Evolutionary conservation across 2,888 invertebrate genomes (phyloP), one percentile per base, ranked within the genome.

Genomic region (Polydrusus cervinus): DNA sequence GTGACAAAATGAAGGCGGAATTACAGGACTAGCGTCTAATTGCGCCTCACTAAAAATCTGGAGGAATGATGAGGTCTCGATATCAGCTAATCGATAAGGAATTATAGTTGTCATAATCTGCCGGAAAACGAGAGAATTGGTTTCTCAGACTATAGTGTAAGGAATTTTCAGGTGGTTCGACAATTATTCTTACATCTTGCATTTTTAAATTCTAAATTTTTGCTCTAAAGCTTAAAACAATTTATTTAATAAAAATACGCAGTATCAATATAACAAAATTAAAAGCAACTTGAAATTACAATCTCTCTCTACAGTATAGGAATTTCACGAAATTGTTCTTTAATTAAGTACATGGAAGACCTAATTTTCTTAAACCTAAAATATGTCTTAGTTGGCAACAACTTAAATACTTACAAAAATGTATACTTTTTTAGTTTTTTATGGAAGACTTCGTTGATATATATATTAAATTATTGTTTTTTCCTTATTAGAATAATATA

Each of bases 391-490:
- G 11, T 18, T 18, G 14, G 16, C 30, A 60, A 40, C 13, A 60
- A 10, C 18, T 8, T 49, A 34, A 25, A 25, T 25, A 25, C 25
- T 64, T 64, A 64, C 34, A 64, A 49, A 64, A 64, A 64, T 64
- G 64, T 64, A 64, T 64, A 64, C 34, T 45, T 47, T 47, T 30
- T 38, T 11, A 14, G 18, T 45, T 57, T 43, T 57, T 20, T 0
- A 13, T 70, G 69, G 69, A 70, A 70, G 69, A 70, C 69, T 70
- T 70, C 61, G 60, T 70, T 70, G 55, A 43, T 45, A 45, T 16
- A 38, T 18, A 7, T 7, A 34, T 10, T 34, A 34, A 40, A 40
- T n/a, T 55, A 25, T 25, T n/a, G n/a, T n/a, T 25, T 25, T 25
- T 25, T 25, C 25, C 25, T 20, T 2, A 53, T 11, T 25, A 11